Evolutionary conservation across 2,888 invertebrate genomes (phyloP).

Genomic region (Eupeodes latifasciatus): DNA sequence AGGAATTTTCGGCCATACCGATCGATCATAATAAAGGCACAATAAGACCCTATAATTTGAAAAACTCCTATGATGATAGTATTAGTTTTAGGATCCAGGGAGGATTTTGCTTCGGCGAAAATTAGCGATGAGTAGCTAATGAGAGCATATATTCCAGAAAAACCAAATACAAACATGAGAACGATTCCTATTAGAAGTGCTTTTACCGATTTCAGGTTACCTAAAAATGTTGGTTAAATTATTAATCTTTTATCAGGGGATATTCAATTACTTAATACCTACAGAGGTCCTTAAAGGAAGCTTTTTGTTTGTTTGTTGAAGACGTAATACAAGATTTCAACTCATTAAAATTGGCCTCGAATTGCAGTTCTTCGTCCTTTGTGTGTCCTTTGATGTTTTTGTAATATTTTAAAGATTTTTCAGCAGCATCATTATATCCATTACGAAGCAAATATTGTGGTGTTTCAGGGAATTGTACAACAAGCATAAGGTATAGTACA

Average conservation of each 20-base stretch:
- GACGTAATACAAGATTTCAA: conserved; percentile 77
- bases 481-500: conserved; percentile 78
- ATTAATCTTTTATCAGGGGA: background rate
- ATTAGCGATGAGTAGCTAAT: conserved; percentile 82
- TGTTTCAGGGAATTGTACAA: conserved; percentile 80
- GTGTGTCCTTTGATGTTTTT: conserved; percentile 76
- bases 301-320: conserved; percentile 52
- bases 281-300: conserved; percentile 80
- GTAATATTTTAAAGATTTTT: conserved; percentile 80
- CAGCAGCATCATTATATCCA: conserved; percentile 78
- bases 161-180: conserved; percentile 79
- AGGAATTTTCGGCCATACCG: conserved; percentile 81
- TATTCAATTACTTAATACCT: conserved; percentile 55
- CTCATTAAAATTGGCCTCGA: conserved; percentile 78
- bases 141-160: conserved; percentile 81
- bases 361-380: conserved; percentile 77
- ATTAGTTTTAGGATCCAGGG: conserved; percentile 80
- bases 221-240: conserved; percentile 75
- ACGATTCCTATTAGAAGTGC: conserved; percentile 78
- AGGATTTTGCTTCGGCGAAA: conserved; percentile 79
- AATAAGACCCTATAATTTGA: conserved; percentile 81
- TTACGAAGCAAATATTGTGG: conserved; percentile 79
- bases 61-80: conserved; percentile 81
- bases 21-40: conserved; percentile 81
- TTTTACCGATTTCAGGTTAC: conserved; percentile 79